Conservation (phyloP, 2,888 invertebrate genomes). For the Eilema sororculum region DNA sequence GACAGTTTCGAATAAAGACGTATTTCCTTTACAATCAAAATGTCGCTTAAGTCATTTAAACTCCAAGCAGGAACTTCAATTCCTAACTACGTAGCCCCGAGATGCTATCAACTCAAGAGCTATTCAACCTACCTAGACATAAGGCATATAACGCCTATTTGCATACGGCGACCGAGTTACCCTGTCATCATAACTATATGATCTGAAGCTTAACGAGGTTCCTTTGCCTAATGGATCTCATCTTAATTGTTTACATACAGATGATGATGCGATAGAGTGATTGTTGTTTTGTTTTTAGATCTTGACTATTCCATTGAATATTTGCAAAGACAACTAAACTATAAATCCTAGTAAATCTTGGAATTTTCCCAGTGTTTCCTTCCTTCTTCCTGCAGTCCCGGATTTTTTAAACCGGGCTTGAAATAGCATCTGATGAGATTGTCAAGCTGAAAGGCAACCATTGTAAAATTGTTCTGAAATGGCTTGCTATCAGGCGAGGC, state of each 20-base stretch:
- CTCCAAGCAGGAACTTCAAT: background rate
- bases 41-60: background rate
- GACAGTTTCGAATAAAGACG: background rate
- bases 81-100: background rate
- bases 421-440: no score
- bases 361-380: no score
- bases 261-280: background rate
- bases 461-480: no score
- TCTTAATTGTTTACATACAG: background rate
- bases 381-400: no score
- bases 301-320: no score
- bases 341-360: no score
- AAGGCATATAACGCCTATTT: conserved; percentile 4
- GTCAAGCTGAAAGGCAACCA: no score
- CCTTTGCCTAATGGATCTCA: background rate
- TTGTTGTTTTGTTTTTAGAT: background rate
- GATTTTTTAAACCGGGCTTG: no score
- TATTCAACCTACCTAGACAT: conserved; percentile 2
- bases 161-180: conserved; percentile 7
- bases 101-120: conserved; percentile 8
- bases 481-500: no score
- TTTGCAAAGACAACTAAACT: no score
- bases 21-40: background rate
- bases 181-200: conserved; percentile 6
- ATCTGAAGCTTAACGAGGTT: background rate